Evolutionary conservation across 2,113 vertebrate genomes (phyloP), one percentile per base, ranked within the genome.

Genomic region (Verasper variegatus): DNA sequence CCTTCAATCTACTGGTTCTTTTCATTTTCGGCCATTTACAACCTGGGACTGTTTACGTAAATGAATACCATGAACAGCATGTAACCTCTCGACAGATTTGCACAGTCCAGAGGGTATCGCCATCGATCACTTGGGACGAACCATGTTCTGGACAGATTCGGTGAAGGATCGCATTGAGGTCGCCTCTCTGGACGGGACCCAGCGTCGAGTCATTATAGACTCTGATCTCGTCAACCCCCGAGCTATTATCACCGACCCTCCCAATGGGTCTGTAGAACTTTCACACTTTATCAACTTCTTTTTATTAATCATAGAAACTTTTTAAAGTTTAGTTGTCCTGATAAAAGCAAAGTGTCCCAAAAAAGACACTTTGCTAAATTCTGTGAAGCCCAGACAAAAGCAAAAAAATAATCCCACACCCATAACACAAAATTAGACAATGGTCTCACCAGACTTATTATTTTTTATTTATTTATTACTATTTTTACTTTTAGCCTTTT

Each of bases 81-180:
- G 5, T 68, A 11, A 47, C 51, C 69, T 90, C 20, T 5, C 71
- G 69, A 63, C 80, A 98, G 97, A 94, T 69, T 81, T 98, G 59
- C 93, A 92, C 26, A 98, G 97, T 73, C 97, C 97, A 5, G 97
- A 98, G 88, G 97, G 97, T 2, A 94, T 98, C 63, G 92, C 97
- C n/a, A 80, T 98, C 1, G 97, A 98, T 89, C 95, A 97, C 70
- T 84, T 97, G 2, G 95, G 97, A 45, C 95, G 96, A 59, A 97
- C 94, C 9, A 86, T 98, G 85, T 98, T 97, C 94, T 98, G 97
- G 97, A 98, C 97, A 0, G 97, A 98, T 80, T 98, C 97, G 62
- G 86, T 94, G 0, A 91, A 92, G 78, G 96, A 98, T 56, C 93
- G 85, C 56, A 97, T 98, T 42, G 97, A 98, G 87, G 97, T 98